Evolutionary conservation across 2,888 invertebrate species (phyloP), one percentile per base, ranked within the genome.

Genomic region (Sphecodes monilicornis): DNA sequence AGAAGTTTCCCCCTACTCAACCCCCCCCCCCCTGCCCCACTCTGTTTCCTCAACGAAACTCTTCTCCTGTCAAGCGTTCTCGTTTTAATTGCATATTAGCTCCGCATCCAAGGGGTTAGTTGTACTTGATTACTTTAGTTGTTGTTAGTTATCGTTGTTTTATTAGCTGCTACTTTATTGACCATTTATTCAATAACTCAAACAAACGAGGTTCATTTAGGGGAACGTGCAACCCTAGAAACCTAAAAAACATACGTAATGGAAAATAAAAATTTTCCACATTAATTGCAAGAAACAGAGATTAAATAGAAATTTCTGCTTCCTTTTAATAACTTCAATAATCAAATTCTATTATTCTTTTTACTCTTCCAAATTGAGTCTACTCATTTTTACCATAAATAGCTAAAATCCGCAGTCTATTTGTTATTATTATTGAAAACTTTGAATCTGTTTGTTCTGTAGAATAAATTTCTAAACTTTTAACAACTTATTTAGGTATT

Each of bases 21-120:
- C 22, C 54, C 6, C n/a, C 22, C 50, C 22, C 36, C 6, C 64
- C 1, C 64, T 13, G 13, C 1, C 57, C 13, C 54, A 36, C 46
- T 64, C 39, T 57, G 22, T 29, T 5, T 60, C 6, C 18, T 32
- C 32, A 22, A 46, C 26, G 11, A 70, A 79, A 66, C 54, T 64
- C 71, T 69, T 75, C 60, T 72, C 76, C 13, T 13, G 46, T 69
- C 11, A 41, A 81, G 82, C 82, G 76, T 78, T 79, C 71, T 82
- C 74, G 32, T 50, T 60, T 77, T 86, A 86, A 86, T 86, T 86
- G 78, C 78, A 79, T 50, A 76, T 82, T 68, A 75, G 18, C 57
- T 72, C 18, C 36, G 11, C 66, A 26, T 69, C 3, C 60, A 72
- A 18, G 36, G 13, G 57, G 46, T 81, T 32, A 46, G 73, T 57